Conservation (phyloP, 2,113 vertebrate genomes). For the Thamnaconus septentrionalis region DNA sequence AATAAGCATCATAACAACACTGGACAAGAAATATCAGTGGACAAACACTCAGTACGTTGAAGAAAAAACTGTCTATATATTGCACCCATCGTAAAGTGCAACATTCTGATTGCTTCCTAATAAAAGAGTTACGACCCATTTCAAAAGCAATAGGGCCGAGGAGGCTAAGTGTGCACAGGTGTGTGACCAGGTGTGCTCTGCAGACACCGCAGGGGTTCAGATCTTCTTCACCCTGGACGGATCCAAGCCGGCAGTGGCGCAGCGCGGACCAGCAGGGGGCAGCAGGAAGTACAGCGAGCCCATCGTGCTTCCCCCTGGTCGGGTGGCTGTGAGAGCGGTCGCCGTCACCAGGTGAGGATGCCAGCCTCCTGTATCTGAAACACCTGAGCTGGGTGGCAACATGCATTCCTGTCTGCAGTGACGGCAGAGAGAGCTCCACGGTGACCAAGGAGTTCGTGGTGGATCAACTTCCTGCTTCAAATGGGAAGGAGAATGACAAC, state of each 20-base stretch:
- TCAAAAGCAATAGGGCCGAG: no score
- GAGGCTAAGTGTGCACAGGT: not conserved
- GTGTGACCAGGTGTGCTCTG: not conserved
- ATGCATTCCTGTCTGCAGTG: conserved; percentile 67
- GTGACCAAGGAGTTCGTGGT: conserved; percentile 92
- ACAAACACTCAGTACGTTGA: no score
- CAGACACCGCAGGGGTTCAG: conserved; percentile 82
- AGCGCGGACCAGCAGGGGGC: conserved; percentile 38
- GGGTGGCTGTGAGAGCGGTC: conserved; percentile 83
- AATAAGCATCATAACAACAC: no score
- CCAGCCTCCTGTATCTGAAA: not conserved
- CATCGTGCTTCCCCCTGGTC: conserved; percentile 83
- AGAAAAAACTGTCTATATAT: no score
- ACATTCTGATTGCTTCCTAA: no score
- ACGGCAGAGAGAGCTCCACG: conserved; percentile 84
- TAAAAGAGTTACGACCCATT: no score
- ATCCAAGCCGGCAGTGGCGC: conserved; percentile 76
- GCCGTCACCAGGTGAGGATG: conserved; percentile 79
- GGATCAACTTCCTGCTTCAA: conserved; percentile 45
- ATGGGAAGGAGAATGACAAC: conserved; percentile 62
- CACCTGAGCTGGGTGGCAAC: no score
- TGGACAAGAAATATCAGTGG: no score
- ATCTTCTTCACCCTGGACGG: conserved; percentile 92
- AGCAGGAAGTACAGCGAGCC: conserved; percentile 82
- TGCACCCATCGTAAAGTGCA: no score